Evolutionary conservation across 2,113 vertebrate genomes (phyloP).

Genomic region (Ailuropoda melanoleuca): DNA sequence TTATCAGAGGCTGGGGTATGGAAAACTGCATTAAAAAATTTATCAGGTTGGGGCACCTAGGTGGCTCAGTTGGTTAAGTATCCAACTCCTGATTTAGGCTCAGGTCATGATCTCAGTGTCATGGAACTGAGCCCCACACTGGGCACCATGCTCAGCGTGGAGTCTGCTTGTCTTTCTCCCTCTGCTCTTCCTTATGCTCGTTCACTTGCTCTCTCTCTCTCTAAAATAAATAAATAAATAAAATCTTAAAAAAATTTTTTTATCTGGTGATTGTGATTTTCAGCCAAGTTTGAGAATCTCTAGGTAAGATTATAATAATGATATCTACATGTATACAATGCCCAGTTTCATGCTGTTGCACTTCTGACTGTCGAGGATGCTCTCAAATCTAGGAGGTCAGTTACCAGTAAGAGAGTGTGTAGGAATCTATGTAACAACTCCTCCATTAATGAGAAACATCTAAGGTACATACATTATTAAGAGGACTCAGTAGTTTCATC

Average conservation of each 20-base stretch:
- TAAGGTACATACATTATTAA: neutral
- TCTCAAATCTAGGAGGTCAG: neutral
- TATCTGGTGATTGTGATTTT: conserved; percentile 6
- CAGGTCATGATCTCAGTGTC: neutral
- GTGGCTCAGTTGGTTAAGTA: neutral
- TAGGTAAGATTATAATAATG: neutral
- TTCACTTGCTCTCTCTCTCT: neutral
- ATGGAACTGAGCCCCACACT: neutral
- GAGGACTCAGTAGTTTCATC: neutral
- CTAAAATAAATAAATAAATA: neutral
- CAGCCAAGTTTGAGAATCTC: neutral
- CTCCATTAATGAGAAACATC: neutral
- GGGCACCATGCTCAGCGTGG: neutral
- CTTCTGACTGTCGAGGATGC: neutral
- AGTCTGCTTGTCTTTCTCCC: neutral
- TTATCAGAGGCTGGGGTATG: neutral
- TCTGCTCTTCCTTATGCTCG: neutral
- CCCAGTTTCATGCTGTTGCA: neutral
- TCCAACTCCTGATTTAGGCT: neutral
- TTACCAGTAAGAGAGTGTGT: neutral
- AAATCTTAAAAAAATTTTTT: neutral
- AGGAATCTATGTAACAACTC: neutral
- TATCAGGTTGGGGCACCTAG: neutral
- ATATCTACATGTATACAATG: neutral
- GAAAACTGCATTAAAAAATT: neutral